A percentile compares a stretch with the other conserved stretches of the same genome.
phyloP scores from a whole-genome alignment of 1,140 invertebrate genomes.

The Drosophila busckii region DNA sequence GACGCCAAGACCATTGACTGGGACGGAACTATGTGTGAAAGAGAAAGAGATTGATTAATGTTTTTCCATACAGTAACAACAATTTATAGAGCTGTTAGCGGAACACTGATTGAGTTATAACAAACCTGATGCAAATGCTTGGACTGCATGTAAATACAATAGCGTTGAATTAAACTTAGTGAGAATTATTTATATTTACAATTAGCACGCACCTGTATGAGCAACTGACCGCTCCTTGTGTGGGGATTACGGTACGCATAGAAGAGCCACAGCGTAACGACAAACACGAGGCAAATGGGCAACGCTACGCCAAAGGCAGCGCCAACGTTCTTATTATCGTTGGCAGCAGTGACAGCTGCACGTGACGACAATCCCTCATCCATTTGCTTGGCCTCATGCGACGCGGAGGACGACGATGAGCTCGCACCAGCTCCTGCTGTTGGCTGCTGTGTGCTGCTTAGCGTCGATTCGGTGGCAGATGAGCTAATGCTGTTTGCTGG shows the following conservation, averaged over 20 bases:
- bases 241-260: slow-evolving; percentile 98
- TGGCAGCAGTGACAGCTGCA: too few species aligned
- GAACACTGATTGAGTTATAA: slow-evolving; percentile 1
- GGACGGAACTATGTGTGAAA: slow-evolving; percentile 89
- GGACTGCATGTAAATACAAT: slow-evolving; percentile 65
- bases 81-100: not conserved
- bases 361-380: slow-evolving; percentile 36
- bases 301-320: slow-evolving; percentile 69
- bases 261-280: slow-evolving; percentile 86
- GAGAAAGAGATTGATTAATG: slow-evolving; percentile 6
- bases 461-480: slow-evolving; percentile 36
- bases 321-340: slow-evolving; percentile 59
- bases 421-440: not conserved
- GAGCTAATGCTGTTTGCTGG: slow-evolving; percentile 1
- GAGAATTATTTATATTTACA: not conserved
- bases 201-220: slow-evolving; percentile 90
- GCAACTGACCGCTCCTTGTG: slow-evolving; percentile 94
- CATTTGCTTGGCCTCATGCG: slow-evolving; percentile 31
- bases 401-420: slow-evolving; percentile 1
- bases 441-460: slow-evolving; percentile 35
- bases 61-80: not conserved
- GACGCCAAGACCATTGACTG: slow-evolving; percentile 93
- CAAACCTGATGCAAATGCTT: slow-evolving; percentile 78
- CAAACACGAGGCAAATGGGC: slow-evolving; percentile 72
- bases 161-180: slow-evolving; percentile 8